phyloP scores from a whole-genome alignment of 2,797 vertebrate genomes.

The Enteromius mattozi region DNA sequence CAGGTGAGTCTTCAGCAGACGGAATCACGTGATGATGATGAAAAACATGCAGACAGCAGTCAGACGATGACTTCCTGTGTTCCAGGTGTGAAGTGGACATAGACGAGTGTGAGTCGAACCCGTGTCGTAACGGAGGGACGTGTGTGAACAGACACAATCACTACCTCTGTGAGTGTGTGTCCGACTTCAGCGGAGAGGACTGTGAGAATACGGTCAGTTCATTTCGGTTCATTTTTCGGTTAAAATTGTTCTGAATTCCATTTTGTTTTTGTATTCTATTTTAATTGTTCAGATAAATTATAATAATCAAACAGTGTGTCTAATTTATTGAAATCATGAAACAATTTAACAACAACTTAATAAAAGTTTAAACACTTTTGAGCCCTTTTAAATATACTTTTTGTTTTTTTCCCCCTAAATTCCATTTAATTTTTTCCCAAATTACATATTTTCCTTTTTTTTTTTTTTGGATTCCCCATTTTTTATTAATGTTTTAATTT shows the following conservation, averaged over 20 bases:
- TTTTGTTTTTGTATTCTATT: not conserved
- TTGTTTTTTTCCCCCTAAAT: too few species aligned
- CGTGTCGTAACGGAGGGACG: slow-evolving; percentile 90
- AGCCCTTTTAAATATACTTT: too few species aligned
- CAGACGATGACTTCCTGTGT: not conserved
- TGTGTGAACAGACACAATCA: slow-evolving; percentile 83
- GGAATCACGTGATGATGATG: not conserved
- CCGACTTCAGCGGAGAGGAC: slow-evolving; percentile 83
- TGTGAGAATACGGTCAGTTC: slow-evolving; percentile 88
- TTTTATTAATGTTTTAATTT: too few species aligned
- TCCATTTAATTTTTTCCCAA: too few species aligned
- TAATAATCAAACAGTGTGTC: not conserved
- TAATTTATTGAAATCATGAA: not conserved
- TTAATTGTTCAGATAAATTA: not conserved
- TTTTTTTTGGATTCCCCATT: too few species aligned
- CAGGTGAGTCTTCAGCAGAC: slow-evolving; percentile 75
- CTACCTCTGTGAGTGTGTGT: slow-evolving; percentile 85
- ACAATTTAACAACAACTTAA: not conserved
- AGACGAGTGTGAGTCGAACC: slow-evolving; percentile 86
- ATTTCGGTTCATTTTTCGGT: too few species aligned
- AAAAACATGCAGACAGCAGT: not conserved
- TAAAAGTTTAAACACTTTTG: too few species aligned
- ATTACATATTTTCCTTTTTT: too few species aligned
- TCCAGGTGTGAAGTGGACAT: slow-evolving; percentile 87
- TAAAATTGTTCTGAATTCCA: not conserved